phyloP scores from a whole-genome alignment of 1,140 invertebrate species.

The Venturia canescens region DNA sequence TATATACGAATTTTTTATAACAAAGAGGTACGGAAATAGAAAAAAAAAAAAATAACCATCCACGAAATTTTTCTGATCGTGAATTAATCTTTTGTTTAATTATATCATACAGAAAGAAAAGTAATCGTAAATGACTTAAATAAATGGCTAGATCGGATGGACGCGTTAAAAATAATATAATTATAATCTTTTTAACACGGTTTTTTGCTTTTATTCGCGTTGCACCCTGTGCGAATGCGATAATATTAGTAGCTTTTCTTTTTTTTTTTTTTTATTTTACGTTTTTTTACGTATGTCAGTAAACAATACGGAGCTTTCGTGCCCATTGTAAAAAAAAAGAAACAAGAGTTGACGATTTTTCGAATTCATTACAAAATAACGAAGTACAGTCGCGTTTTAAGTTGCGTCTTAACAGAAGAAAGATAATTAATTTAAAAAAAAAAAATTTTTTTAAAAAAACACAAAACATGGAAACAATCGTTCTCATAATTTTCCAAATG shows the following conservation, averaged over 20 bases:
- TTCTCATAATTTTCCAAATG: slow-evolving; percentile 30
- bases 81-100: slow-evolving; percentile 26
- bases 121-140: slow-evolving; percentile 36
- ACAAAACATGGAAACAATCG: slow-evolving; percentile 27
- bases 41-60: neutral
- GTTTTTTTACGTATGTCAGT: slow-evolving; percentile 20
- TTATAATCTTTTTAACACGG: slow-evolving; percentile 16
- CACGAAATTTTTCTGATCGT: slow-evolving; percentile 6
- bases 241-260: slow-evolving; percentile 29
- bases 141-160: slow-evolving; percentile 30
- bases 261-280: neutral
- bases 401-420: slow-evolving; percentile 30
- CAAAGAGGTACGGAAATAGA: neutral
- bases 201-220: neutral
- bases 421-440: slow-evolving; percentile 9
- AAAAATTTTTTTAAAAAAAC: slow-evolving; percentile 26
- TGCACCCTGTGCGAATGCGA: slow-evolving; percentile 13
- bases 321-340: slow-evolving; percentile 1
- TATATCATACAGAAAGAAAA: slow-evolving; percentile 31
- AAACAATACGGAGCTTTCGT: neutral
- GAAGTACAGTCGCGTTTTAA: slow-evolving; percentile 40
- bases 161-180: slow-evolving; percentile 26
- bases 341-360: neutral
- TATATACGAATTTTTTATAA: neutral
- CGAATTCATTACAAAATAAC: slow-evolving; percentile 33